Percentiles rank a stretch among this genome's conserved stretches.
These are phyloP conservation scores for Philereme vetulata DNA, from an alignment of 2,888 invertebrate genomes.

Conservation along the genomic window DNA sequence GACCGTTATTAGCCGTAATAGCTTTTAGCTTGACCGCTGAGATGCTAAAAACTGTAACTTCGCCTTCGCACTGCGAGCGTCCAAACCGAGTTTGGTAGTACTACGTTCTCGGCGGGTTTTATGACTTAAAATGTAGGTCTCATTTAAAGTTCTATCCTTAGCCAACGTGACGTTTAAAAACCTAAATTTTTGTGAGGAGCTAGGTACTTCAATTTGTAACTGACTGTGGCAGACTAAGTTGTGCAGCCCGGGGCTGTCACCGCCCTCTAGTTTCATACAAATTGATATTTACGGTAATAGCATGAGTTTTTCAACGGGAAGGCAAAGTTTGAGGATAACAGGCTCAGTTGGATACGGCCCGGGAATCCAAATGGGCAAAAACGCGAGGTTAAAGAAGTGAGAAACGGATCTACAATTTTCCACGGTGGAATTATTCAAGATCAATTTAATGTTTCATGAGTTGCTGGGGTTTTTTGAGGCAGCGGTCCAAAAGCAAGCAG, in stretches of 20 bases:
- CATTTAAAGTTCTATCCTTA: slow-evolving; percentile 60
- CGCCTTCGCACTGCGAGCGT: slow-evolving; percentile 17
- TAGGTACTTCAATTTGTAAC: slow-evolving; percentile 75
- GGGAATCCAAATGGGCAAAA: slow-evolving; percentile 75
- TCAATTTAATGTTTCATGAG: slow-evolving; percentile 68
- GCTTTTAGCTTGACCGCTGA: slow-evolving; percentile 34
- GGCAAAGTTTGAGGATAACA: slow-evolving; percentile 76
- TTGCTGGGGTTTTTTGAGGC: slow-evolving; percentile 48
- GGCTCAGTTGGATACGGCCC: slow-evolving; percentile 71
- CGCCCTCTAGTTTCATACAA: slow-evolving; percentile 81
- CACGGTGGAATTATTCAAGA: slow-evolving; percentile 64
- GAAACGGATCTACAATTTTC: slow-evolving; percentile 70
- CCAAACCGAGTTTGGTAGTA: slow-evolving; percentile 32
- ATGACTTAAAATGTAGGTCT: slow-evolving; percentile 49
- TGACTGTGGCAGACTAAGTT: slow-evolving; percentile 65
- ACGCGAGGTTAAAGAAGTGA: slow-evolving; percentile 68
- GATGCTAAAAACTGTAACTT: slow-evolving; percentile 35
- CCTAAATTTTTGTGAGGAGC: slow-evolving; percentile 66
- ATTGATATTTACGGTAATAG: slow-evolving; percentile 84
- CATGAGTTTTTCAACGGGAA: slow-evolving; percentile 77
- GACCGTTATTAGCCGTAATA: slow-evolving; percentile 28
- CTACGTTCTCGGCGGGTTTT: slow-evolving; percentile 40
- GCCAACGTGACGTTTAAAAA: slow-evolving; percentile 60
- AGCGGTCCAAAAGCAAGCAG: slow-evolving; percentile 39
- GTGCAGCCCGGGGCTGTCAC: slow-evolving; percentile 58